phyloP scores from a whole-genome alignment of 2,113 vertebrate species.

The Triplophysa dalaica region DNA sequence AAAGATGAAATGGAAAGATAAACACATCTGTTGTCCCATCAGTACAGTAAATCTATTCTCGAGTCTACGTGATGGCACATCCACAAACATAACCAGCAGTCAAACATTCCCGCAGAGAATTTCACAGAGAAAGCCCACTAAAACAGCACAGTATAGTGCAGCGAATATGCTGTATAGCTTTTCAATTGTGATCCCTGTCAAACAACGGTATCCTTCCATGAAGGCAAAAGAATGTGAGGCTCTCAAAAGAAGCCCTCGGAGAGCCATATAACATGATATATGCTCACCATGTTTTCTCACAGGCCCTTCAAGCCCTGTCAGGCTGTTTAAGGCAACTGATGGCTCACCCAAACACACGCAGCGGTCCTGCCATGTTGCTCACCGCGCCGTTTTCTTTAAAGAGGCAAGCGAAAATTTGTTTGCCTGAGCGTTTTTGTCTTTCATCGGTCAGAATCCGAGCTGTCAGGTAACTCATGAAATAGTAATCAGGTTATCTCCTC shows the following conservation, averaged over 20 bases:
- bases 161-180: slow-evolving; percentile 9
- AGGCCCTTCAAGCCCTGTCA: slow-evolving; percentile 33
- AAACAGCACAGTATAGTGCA: slow-evolving; percentile 1
- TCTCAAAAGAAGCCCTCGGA: neutral
- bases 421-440: slow-evolving; percentile 14
- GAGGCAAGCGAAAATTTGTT: slow-evolving; percentile 15
- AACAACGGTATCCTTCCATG: slow-evolving; percentile 31
- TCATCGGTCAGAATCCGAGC: slow-evolving; percentile 59
- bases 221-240: slow-evolving; percentile 9
- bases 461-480: slow-evolving; percentile 78
- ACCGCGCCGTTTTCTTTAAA: slow-evolving; percentile 4
- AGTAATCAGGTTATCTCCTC: slow-evolving; percentile 71
- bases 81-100: slow-evolving; percentile 8
- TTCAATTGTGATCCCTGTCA: slow-evolving; percentile 41
- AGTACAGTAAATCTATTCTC: neutral
- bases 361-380: neutral
- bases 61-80: slow-evolving; percentile 1
- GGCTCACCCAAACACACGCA: neutral
- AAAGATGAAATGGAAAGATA: slow-evolving; percentile 12
- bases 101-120: slow-evolving; percentile 17
- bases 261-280: slow-evolving; percentile 36
- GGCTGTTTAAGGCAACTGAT: slow-evolving; percentile 7
- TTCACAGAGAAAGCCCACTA: neutral
- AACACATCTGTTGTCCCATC: slow-evolving; percentile 28
- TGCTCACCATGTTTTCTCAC: neutral